Conservation (phyloP, 2,113 vertebrate genomes). For the Emydocephalus ijimae region DNA sequence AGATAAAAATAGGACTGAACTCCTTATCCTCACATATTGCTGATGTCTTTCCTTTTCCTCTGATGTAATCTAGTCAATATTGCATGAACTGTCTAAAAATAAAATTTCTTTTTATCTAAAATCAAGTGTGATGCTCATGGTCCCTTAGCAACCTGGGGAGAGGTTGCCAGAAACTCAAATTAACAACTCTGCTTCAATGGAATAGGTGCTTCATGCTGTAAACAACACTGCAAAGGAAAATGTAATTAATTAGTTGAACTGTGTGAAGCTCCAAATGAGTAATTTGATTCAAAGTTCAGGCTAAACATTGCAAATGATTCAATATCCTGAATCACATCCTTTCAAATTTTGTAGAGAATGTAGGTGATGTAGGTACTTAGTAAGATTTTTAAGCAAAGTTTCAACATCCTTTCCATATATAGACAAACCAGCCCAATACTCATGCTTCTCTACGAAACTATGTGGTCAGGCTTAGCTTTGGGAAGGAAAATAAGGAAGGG, state of each 20-base stretch:
- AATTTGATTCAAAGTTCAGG: neutral
- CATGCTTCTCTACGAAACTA: no score
- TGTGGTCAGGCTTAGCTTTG: no score
- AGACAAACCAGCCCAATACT: neutral
- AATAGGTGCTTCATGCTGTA: neutral
- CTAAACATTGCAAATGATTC: neutral
- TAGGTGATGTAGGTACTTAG: neutral
- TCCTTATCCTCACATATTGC: conserved; percentile 14
- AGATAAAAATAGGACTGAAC: conserved; percentile 29
- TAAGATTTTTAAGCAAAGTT: neutral
- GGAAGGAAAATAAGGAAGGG: no score
- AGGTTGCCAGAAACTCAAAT: neutral
- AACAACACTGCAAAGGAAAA: neutral
- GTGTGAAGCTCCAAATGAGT: neutral
- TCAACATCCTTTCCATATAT: neutral
- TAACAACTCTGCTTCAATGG: neutral
- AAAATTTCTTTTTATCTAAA: conserved; percentile 4
- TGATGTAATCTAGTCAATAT: conserved; percentile 30
- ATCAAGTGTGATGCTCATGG: neutral
- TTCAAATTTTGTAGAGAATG: neutral
- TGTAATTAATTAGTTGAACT: neutral
- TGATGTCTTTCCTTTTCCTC: conserved; percentile 27
- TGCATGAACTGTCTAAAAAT: conserved; percentile 24
- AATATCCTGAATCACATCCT: neutral
- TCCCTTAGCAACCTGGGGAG: neutral